Evolutionary conservation across 2,888 invertebrate genomes (phyloP).

Genomic region (Drosophila koepferae): DNA sequence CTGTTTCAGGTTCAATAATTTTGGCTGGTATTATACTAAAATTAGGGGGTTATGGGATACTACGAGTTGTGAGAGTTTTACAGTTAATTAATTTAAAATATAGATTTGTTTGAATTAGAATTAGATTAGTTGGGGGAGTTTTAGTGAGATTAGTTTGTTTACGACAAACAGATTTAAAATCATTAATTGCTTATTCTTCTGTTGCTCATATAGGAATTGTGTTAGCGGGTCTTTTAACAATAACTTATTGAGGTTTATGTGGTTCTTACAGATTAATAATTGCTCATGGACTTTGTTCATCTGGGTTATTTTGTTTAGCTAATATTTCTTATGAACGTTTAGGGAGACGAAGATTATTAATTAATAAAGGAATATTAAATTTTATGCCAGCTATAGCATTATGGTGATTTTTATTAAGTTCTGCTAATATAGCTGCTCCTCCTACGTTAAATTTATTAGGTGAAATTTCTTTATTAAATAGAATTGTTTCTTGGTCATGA

Average conservation of each 20-base stretch:
- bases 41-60: background rate
- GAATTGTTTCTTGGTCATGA: background rate
- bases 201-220: constrained; percentile 3
- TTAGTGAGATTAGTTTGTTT: background rate
- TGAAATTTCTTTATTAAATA: constrained; percentile 1
- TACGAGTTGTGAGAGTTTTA: background rate
- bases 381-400: background rate
- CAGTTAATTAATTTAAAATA: background rate
- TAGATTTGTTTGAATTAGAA: background rate
- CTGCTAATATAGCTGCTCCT: background rate
- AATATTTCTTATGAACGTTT: background rate
- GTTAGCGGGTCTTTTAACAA: background rate
- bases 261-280: background rate
- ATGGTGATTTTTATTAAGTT: background rate
- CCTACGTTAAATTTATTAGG: constrained; percentile 1
- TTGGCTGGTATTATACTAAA: background rate
- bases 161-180: background rate
- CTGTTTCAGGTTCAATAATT: background rate
- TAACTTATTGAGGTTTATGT: background rate
- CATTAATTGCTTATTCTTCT: background rate
- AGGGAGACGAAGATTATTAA: background rate
- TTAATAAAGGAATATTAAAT: background rate
- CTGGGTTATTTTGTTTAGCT: background rate
- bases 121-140: background rate
- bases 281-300: background rate